Conservation (phyloP, 2,113 vertebrate genomes). For the Myodes glareolus region DNA sequence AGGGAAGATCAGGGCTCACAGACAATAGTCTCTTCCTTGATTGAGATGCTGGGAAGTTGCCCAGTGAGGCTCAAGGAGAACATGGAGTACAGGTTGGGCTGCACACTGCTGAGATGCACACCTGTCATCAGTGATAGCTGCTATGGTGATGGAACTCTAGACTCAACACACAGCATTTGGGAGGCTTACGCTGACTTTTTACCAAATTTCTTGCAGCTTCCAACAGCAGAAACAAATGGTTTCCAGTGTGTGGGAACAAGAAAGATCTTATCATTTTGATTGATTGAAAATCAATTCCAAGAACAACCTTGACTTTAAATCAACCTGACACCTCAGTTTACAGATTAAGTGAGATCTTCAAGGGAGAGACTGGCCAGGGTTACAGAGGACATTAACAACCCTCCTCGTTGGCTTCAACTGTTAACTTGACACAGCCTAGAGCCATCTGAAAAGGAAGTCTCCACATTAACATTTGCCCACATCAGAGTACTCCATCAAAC, state of each 20-base stretch:
- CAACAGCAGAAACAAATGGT: not conserved
- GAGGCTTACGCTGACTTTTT: not conserved
- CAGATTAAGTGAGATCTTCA: not conserved
- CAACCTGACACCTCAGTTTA: not conserved
- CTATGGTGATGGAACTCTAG: rapidly evolving
- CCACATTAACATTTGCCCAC: not conserved
- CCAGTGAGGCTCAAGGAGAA: not conserved
- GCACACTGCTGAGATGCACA: not conserved
- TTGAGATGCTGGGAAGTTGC: not conserved
- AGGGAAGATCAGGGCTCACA: not conserved
- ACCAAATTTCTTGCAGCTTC: not conserved
- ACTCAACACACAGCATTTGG: not conserved
- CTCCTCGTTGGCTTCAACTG: not conserved
- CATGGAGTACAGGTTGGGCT: not conserved
- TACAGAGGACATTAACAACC: not conserved
- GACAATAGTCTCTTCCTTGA: not conserved
- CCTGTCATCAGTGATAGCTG: too few relatives aligned
- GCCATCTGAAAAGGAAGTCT: not conserved
- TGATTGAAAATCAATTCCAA: constrained; percentile 16
- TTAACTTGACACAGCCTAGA: not conserved
- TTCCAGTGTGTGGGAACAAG: not conserved
- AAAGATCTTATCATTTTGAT: not conserved
- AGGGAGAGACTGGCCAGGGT: not conserved
- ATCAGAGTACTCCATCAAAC: not conserved
- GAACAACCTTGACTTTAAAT: not conserved